A percentile compares a stretch with the other conserved stretches of the same genome.
phyloP scores from a whole-genome alignment of 2,797 vertebrate genomes.

The Gastrophryne carolinensis region DNA sequence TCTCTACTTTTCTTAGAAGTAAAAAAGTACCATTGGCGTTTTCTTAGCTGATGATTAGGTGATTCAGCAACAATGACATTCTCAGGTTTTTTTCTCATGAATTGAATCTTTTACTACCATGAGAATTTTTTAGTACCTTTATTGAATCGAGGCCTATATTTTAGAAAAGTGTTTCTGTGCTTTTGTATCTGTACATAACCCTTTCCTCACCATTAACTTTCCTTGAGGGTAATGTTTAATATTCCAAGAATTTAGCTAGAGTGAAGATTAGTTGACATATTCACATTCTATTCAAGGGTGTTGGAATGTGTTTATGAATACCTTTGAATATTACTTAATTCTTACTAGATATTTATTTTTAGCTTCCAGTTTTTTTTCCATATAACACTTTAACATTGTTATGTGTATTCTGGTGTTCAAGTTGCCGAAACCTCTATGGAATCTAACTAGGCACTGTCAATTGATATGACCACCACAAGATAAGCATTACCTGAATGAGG shows the following conservation, averaged over 20 bases:
- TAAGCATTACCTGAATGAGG: background rate
- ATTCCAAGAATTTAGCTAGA: background rate
- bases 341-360: background rate
- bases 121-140: too few species aligned
- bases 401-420: background rate
- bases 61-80: too few species aligned
- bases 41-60: too few species aligned
- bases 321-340: background rate
- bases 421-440: background rate
- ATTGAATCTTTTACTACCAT: too few species aligned
- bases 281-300: background rate
- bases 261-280: background rate
- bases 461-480: background rate
- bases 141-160: too few species aligned
- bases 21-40: too few species aligned
- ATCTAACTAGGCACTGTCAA: slow-evolving; percentile 8
- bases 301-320: background rate
- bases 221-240: background rate
- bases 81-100: too few species aligned
- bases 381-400: background rate
- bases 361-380: background rate
- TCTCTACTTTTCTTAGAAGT: too few species aligned
- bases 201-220: too few species aligned
- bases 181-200: too few species aligned
- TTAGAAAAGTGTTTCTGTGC: too few species aligned